Evolutionary conservation across 2,113 vertebrate genomes (phyloP), one percentile per base, ranked within the genome.

Genomic region (Daphoenositta chrysoptera): DNA sequence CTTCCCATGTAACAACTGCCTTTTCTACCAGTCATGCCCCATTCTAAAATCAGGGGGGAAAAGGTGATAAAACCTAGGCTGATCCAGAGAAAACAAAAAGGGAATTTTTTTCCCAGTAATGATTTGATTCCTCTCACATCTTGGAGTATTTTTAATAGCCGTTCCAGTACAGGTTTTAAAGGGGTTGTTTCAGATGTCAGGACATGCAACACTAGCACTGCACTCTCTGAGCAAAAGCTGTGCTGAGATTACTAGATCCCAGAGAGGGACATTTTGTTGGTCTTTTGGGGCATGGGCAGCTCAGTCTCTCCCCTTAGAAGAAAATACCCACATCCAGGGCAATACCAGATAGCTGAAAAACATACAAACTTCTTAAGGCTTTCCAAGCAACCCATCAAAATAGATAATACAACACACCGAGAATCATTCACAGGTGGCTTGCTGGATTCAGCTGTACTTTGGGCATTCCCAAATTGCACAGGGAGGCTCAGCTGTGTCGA

Each of bases 401-500:
- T 2, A 80, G n/a, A 7, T 4, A 44, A 48, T 9, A 51, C 26
- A 73, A 12, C 13, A 54, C 39, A 24, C 6, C 33, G 28, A 76
- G 47, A 84, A 16, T 44, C 35, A 60, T 37, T 30, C 57, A 15
- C 23, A 57, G 42, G 22, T 24, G 57, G 7, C 33, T 81, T 44
- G 13, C 31, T 76, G 48, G n/a, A 30, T 84, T 40, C 53, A 81
- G 24, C 35, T 50, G 15, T 31, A 23, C 48, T n/a, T n/a, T 14
- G 33, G 30, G 35, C 80, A 53, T 64, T 70, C 27, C 60, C 80
- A 66, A 70, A 51, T 6, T 15, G 31, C 65, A 28, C 51, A 39
- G 58, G 35, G 27, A 85, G 13, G 15, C 28, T 37, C 54, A 68
- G 42, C 54, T 39, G 60, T 9, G 6, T 2, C 0, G 0, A 35